Conservation (phyloP, 2,113 vertebrate species). For the Hippocampus zosterae region DNA sequence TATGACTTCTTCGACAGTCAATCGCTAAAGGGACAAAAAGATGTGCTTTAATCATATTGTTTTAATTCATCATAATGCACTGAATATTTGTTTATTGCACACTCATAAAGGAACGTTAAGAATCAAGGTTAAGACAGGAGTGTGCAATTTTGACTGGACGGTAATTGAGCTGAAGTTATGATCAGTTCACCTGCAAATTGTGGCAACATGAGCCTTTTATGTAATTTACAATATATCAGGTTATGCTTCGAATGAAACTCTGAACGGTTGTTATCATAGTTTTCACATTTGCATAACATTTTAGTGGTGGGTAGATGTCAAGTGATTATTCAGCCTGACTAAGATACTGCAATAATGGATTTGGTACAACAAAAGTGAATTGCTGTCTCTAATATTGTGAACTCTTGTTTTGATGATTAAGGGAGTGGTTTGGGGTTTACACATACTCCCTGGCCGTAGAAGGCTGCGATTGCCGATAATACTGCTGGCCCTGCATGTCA, state of each 20-base stretch:
- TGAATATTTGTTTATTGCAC: too few relatives aligned
- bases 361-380: slow-evolving; percentile 14
- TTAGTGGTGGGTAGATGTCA: slow-evolving; percentile 3
- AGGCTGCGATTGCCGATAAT: slow-evolving; percentile 82
- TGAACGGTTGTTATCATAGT: background rate
- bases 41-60: too few relatives aligned
- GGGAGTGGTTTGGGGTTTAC: slow-evolving; percentile 66
- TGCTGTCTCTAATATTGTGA: background rate
- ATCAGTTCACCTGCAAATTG: background rate
- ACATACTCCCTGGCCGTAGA: slow-evolving; percentile 90
- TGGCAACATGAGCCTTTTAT: slow-evolving; percentile 5
- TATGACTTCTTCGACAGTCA: too few relatives aligned
- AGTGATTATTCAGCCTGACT: background rate
- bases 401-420: slow-evolving; percentile 61
- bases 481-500: slow-evolving; percentile 80
- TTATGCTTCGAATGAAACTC: background rate
- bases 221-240: background rate
- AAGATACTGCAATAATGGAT: background rate
- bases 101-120: too few relatives aligned
- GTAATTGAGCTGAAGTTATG: background rate
- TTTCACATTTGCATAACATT: slow-evolving; percentile 7
- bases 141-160: too few relatives aligned
- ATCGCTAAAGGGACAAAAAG: too few relatives aligned
- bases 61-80: too few relatives aligned
- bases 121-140: too few relatives aligned